Conservation (phyloP, 2,888 invertebrate species). For the Allacma fusca region DNA sequence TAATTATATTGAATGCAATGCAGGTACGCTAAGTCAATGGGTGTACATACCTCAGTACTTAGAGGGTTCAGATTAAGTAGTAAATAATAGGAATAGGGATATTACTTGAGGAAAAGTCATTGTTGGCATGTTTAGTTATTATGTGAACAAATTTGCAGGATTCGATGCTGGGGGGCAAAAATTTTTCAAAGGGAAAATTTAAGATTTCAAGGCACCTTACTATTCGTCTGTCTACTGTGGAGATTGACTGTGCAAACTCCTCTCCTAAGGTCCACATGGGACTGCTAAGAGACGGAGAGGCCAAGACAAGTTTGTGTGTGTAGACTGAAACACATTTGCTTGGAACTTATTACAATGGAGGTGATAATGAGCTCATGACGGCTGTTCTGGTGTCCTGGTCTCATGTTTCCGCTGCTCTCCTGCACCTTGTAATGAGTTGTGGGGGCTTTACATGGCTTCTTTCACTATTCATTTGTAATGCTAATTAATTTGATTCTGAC, state of each 20-base stretch:
- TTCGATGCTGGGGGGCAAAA: no score
- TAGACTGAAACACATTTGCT: not conserved
- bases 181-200: not conserved
- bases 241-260: not conserved
- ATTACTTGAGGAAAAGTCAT: no score
- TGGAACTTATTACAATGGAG: slow-evolving; percentile 18
- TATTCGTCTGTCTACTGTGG: no score
- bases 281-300: not conserved
- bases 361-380: slow-evolving; percentile 36
- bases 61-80: no score
- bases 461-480: not conserved
- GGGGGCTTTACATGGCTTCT: no score
- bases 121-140: no score
- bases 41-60: no score
- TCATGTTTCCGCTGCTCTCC: not conserved
- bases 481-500: slow-evolving; percentile 2
- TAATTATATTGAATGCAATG: no score
- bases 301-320: not conserved
- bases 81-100: no score
- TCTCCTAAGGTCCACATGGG: not conserved
- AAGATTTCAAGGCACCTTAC: not conserved
- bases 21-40: no score
- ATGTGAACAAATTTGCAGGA: no score
- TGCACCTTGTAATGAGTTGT: no score
- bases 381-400: not conserved